A percentile compares a stretch with the other conserved stretches of the same genome.
Conservation (phyloP, 2,888 invertebrate genomes). For the Drosophila quinaria region DNA sequence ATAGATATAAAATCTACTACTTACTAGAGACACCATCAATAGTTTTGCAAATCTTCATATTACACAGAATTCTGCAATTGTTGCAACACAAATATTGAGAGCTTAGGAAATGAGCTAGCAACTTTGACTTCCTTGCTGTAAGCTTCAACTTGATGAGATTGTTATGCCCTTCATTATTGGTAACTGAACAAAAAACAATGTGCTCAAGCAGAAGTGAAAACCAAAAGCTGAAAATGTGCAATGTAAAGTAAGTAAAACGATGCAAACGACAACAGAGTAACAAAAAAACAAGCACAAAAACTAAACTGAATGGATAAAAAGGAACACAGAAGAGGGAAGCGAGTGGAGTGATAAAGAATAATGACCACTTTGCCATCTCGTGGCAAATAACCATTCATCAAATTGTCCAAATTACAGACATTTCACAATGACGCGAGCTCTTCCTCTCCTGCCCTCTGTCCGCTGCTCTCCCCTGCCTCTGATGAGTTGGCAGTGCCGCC, state of each 20-base stretch:
- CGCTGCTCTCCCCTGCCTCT: slow-evolving; percentile 24
- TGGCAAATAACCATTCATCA: slow-evolving; percentile 86
- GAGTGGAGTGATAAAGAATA: slow-evolving; percentile 83
- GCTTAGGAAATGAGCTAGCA: slow-evolving; percentile 39
- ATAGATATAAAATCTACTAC: too few relatives aligned
- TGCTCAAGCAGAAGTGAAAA: slow-evolving; percentile 17
- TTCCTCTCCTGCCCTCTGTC: slow-evolving; percentile 17
- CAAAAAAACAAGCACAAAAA: slow-evolving; percentile 38
- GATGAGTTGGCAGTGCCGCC: slow-evolving; percentile 59
- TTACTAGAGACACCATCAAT: not conserved
- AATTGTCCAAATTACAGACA: slow-evolving; percentile 86
- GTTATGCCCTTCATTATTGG: slow-evolving; percentile 46
- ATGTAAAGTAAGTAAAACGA: slow-evolving; percentile 68
- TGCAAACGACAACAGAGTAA: slow-evolving; percentile 49
- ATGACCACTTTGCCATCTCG: slow-evolving; percentile 86
- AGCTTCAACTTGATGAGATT: slow-evolving; percentile 42
- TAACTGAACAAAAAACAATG: slow-evolving; percentile 27
- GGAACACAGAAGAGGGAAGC: slow-evolving; percentile 25
- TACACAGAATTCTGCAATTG: not conserved
- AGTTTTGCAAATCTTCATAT: not conserved
- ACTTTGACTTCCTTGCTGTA: slow-evolving; percentile 22
- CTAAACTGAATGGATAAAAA: slow-evolving; percentile 31
- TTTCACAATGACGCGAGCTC: slow-evolving; percentile 83
- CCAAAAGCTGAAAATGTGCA: slow-evolving; percentile 58
- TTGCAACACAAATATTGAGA: not conserved